Base-by-base conservation (phyloP, 2,888 invertebrate species). In the Ophonus ardosiacus region DNA sequence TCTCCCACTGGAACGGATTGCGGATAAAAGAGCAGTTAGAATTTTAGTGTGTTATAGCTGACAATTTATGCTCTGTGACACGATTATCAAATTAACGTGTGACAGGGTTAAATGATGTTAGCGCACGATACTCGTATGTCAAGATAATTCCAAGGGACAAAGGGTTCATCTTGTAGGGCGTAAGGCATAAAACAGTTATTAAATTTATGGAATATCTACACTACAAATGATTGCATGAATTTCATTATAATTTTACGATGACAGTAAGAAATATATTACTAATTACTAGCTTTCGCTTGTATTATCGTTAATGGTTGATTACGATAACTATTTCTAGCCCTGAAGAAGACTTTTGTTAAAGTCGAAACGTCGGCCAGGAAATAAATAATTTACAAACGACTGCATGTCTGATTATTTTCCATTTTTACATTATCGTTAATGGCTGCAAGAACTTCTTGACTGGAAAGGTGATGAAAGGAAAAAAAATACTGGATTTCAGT, bases 81-180 rank as follows among this genome's bases (percentile, higher is more conserved):
- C 38, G 43, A 17, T 74, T 40, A 74, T 74, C 43, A 74, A 74
- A 74, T 74, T 74, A 74, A 43, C 43, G 40, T 74, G 71, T 43
- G 40, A 74, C 31, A 18, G 71, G 71, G 71, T 74, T 74, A 74
- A 74, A 74, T 18, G 71, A 43, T 43, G 43, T 74, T 74, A 43
- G 71, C 43, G 18, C 18, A 43, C 40, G 71, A 74, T 43, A 74
- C 71, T 74, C 71, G 71, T 43, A 74, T 74, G 71, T 74, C 71
- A 74, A 43, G 71, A 15, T 74, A 74, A 74, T 74, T 74, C 40
- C 71, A n/a, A 17, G 71, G 71, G 43, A 43, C 71, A 74, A 43
- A 43, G 43, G 43, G 13, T 15, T 15, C 15, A 15, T 15, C 18
- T 40, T 24, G 43, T 18, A 38, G 5, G n/a, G 8, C 31, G 13